These are phyloP conservation scores for Nemoura dubitans DNA, from an alignment of 2,888 invertebrate genomes.

Conservation along the genomic window DNA sequence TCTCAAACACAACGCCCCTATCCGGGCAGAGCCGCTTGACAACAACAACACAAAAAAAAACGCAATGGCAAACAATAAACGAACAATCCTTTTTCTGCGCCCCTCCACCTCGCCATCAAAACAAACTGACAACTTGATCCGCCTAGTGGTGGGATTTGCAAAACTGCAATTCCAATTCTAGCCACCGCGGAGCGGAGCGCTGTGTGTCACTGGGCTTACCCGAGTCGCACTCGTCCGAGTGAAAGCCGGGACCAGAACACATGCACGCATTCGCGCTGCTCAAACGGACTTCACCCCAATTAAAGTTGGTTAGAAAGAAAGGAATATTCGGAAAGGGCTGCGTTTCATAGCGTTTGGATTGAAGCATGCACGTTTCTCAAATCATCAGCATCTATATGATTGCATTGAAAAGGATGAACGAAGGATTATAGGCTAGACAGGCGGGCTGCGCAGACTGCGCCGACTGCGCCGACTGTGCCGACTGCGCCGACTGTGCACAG, in stretches of 20 bases:
- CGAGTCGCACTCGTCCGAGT: too few relatives aligned
- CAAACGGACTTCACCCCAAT: neutral
- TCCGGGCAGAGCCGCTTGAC: neutral
- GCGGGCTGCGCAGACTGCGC: too few relatives aligned
- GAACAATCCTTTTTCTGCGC: constrained; percentile 28
- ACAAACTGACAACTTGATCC: constrained; percentile 39
- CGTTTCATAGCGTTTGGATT: neutral
- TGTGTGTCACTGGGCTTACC: neutral
- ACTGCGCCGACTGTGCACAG: too few relatives aligned
- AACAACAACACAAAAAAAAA: neutral
- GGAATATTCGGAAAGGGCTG: neutral
- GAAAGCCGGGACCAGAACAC: neutral
- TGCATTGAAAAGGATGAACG: too few relatives aligned
- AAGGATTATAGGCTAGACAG: too few relatives aligned
- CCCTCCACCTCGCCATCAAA: constrained; percentile 17
- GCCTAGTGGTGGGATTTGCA: constrained; percentile 35
- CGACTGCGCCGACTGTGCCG: too few relatives aligned
- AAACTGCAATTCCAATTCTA: constrained; percentile 38
- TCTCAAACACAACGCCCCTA: constrained; percentile 13
- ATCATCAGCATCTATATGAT: neutral
- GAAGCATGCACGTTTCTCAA: neutral
- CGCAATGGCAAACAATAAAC: constrained; percentile 26
- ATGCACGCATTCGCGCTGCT: too few relatives aligned
- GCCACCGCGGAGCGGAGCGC: neutral
- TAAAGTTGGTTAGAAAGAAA: constrained; percentile 9